phyloP scores from a whole-genome alignment of 2,888 invertebrate species.

The Spodoptera exigua region DNA sequence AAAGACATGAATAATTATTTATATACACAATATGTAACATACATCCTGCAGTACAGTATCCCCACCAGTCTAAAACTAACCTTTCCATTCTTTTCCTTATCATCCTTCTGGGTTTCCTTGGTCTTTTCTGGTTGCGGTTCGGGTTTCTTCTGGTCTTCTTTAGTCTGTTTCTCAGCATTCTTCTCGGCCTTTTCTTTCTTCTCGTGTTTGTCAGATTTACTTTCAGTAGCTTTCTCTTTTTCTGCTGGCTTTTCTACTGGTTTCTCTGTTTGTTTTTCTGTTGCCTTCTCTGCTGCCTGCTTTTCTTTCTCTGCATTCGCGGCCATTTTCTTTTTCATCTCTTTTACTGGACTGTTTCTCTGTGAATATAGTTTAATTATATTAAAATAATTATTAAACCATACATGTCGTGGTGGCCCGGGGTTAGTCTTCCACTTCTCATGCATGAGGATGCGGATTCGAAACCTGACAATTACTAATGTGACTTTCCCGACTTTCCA shows the following conservation, averaged over 20 bases:
- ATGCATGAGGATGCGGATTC: too few species aligned
- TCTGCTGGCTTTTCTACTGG: conserved; percentile 60
- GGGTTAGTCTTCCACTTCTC: too few species aligned
- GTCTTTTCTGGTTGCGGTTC: conserved; percentile 56
- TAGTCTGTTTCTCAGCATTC: conserved; percentile 42
- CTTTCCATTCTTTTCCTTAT: conserved; percentile 74
- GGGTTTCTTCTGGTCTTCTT: conserved; percentile 50
- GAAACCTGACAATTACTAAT: too few species aligned
- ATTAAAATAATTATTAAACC: too few species aligned
- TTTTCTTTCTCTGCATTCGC: conserved; percentile 83
- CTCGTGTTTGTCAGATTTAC: conserved; percentile 41
- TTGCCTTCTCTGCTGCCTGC: conserved; percentile 69
- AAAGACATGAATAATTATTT: neutral
- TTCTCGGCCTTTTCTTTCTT: conserved; percentile 47
- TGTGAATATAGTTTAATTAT: conserved; percentile 49
- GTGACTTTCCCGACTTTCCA: too few species aligned
- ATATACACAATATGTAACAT: neutral
- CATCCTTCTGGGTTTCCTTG: conserved; percentile 65
- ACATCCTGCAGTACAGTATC: neutral
- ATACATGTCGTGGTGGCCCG: too few species aligned
- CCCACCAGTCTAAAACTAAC: conserved; percentile 54
- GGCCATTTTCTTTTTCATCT: conserved; percentile 86
- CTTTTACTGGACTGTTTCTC: conserved; percentile 81
- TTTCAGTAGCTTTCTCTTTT: conserved; percentile 54
- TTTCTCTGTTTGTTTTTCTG: conserved; percentile 65